Conservation (phyloP, 2,113 vertebrate species). For the Elgaria multicarinata region DNA sequence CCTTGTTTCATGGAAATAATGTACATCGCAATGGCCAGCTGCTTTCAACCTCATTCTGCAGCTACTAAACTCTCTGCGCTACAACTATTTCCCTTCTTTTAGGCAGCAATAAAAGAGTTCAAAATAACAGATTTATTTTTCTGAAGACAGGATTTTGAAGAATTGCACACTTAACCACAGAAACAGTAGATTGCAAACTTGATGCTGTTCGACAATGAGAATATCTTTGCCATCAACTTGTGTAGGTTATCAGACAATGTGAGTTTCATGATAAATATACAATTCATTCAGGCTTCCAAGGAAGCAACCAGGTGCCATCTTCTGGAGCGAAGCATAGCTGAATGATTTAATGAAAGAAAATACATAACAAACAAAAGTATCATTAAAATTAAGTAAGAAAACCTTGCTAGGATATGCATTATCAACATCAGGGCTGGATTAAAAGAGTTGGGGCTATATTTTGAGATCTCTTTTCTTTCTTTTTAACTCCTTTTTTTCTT, state of each 20-base stretch:
- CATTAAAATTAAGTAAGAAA: background rate
- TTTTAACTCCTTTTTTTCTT: background rate
- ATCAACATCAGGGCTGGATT: background rate
- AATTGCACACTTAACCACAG: background rate
- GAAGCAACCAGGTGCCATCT: background rate
- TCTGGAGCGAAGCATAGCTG: background rate
- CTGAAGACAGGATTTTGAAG: constrained; percentile 1
- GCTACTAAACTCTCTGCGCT: background rate
- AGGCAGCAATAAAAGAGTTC: constrained; percentile 15
- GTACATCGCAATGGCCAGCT: background rate
- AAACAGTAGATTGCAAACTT: constrained; percentile 7
- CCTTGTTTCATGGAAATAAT: background rate
- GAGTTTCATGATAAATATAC: background rate
- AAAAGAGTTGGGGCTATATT: background rate
- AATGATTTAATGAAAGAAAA: too few species aligned
- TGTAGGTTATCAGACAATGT: background rate
- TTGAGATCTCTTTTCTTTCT: background rate
- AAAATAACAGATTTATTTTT: constrained; percentile 23
- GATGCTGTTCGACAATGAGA: background rate
- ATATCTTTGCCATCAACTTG: background rate
- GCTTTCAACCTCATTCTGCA: background rate
- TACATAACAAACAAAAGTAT: background rate
- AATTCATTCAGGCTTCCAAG: background rate
- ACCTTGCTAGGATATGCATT: background rate
- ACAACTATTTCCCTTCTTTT: background rate